Conservation (phyloP, 2,888 invertebrate species). For the Hydraecia micacea region DNA sequence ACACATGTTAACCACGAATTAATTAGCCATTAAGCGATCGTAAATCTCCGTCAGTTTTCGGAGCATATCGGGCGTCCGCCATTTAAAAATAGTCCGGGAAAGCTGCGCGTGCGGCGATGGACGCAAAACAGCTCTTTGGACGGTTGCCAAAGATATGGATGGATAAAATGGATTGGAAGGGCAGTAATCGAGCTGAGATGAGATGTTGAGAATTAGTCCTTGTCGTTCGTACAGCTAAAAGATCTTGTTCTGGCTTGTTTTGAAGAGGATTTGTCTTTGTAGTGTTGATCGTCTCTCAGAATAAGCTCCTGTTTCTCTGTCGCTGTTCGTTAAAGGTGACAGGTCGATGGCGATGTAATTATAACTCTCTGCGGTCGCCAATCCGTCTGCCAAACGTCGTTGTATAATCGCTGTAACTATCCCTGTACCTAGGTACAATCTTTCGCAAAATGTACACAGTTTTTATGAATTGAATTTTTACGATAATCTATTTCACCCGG, state of each 20-base stretch:
- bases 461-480: slow-evolving; percentile 33
- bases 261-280: slow-evolving; percentile 29
- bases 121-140: slow-evolving; percentile 76
- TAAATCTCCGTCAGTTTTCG: slow-evolving; percentile 74
- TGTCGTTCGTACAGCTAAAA: slow-evolving; percentile 43
- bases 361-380: slow-evolving; percentile 50
- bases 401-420: slow-evolving; percentile 24
- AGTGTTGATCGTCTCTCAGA: slow-evolving; percentile 23
- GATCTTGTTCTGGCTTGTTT: slow-evolving; percentile 29
- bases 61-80: slow-evolving; percentile 65
- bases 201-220: slow-evolving; percentile 57
- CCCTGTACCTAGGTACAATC: background rate
- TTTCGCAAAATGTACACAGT: background rate
- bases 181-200: slow-evolving; percentile 53
- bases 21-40: slow-evolving; percentile 78
- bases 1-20: slow-evolving; percentile 72
- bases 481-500: background rate
- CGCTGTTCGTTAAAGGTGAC: slow-evolving; percentile 35
- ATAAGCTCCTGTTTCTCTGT: slow-evolving; percentile 32
- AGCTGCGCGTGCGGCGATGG: slow-evolving; percentile 72
- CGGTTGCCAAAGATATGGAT: slow-evolving; percentile 70
- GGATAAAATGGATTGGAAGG: slow-evolving; percentile 62
- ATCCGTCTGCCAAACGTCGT: slow-evolving; percentile 52
- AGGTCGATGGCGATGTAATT: slow-evolving; percentile 48
- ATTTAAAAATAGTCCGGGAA: slow-evolving; percentile 74